Conservation (phyloP, 2,797 vertebrate species). For the Lithobates sylvaticus region DNA sequence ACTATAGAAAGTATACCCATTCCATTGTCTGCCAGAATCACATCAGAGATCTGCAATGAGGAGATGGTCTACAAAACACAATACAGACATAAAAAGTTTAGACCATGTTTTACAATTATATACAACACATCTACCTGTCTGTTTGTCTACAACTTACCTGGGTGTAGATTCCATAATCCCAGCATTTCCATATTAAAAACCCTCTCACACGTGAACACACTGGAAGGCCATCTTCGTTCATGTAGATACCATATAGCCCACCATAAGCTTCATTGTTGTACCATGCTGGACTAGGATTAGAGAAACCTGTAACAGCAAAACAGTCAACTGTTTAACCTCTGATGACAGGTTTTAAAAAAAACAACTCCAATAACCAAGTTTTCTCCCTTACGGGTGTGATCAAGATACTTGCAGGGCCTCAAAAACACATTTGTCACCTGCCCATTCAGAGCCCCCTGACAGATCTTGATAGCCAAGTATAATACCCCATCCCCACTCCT, state of each 20-base stretch:
- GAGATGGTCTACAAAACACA: conserved; percentile 74
- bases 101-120: neutral
- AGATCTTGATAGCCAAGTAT: neutral
- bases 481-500: neutral
- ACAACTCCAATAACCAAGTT: neutral
- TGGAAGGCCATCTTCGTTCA: conserved; percentile 72
- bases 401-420: too few relatives aligned
- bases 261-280: conserved; percentile 72
- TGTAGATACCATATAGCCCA: conserved; percentile 72
- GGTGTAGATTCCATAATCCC: conserved; percentile 75
- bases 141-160: conserved; percentile 65
- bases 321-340: neutral
- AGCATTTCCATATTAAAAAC: conserved; percentile 72
- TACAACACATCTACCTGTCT: too few relatives aligned
- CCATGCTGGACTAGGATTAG: conserved; percentile 64
- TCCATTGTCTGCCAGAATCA: conserved; percentile 86
- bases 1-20: conserved; percentile 83
- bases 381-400: neutral
- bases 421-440: neutral
- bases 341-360: neutral
- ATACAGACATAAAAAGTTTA: neutral
- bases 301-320: conserved; percentile 28
- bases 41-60: conserved; percentile 74
- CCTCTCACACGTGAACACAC: conserved; percentile 70
- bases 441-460: neutral